Evolutionary conservation across 2,797 vertebrate genomes (phyloP), one percentile per base, ranked within the genome.

Genomic region (Esox lucius): DNA sequence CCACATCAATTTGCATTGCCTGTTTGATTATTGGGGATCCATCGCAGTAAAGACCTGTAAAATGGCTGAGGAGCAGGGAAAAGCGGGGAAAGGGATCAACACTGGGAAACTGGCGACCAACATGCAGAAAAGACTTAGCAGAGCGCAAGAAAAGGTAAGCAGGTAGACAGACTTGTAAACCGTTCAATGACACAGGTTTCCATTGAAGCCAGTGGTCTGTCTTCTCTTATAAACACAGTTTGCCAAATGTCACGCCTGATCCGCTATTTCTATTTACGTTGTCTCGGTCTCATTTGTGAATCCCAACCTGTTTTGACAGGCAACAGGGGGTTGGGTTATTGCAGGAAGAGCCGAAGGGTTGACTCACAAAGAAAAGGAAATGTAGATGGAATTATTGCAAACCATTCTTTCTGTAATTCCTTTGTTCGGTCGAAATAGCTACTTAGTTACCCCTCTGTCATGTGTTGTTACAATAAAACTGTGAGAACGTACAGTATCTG

Each of bases 121-220:
- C 77, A 93, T 98, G 64, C 97, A 98, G 96, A 99, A 99, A 93
- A 95, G 96, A 83, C 94, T 98, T 64, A 97, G 92, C 66, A 92
- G 97, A n/a, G 97, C 96, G n/a, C 97, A 99, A 87, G 97, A 99
- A 92, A 98, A 98, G 97, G 97, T 99, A 89, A 39, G 74, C 59
- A 19, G 2, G 4, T 67, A 31, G 42, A 9, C 49, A 17, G 28
- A 17, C 31, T 59, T 31, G 33, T 39, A n/a, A 59, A 39, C 70
- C 11, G 12, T 39, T 61, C 62, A 8, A 62, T 12, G 26, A 67
- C 19, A 16, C 4, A 12, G 7, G 11, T 66, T 39, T 66, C 17
- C 15, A 16, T 64, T 31, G 61, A 64, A 66, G 7, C 64, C 64
- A 15, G 19, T 35, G n/a, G 33, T 19, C 13, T 35, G 33, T 26